phyloP scores from a whole-genome alignment of 2,113 vertebrate species.

The Varanus komodoensis region DNA sequence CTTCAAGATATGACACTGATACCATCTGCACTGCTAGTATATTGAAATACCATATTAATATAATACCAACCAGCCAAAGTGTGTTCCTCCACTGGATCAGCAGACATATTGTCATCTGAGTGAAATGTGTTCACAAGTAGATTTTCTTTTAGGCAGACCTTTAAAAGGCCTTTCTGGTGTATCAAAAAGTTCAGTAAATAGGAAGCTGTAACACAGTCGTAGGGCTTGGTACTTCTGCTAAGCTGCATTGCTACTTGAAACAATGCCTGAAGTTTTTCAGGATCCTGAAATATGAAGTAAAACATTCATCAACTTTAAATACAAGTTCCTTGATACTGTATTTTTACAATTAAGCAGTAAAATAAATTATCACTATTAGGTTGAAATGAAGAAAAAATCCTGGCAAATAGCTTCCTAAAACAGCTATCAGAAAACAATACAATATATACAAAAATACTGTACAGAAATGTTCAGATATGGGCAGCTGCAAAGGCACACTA shows the following conservation, averaged over 20 bases:
- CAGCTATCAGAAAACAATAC: background rate
- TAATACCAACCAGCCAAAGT: constrained; percentile 83
- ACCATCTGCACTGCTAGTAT: background rate
- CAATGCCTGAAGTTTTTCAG: constrained; percentile 72
- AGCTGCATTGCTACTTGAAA: constrained; percentile 89
- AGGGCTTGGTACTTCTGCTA: constrained; percentile 93
- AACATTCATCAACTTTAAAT: background rate
- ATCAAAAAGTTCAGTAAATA: constrained; percentile 89
- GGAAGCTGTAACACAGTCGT: constrained; percentile 92
- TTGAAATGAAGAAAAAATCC: background rate
- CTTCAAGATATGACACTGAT: background rate
- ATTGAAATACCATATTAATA: background rate
- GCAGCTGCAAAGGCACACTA: background rate
- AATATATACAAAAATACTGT: background rate
- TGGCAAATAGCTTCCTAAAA: background rate
- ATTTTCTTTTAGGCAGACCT: constrained; percentile 66
- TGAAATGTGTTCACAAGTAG: constrained; percentile 1
- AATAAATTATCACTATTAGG: background rate
- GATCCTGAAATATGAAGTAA: constrained; percentile 71
- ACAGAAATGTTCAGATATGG: background rate
- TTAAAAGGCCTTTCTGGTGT: constrained; percentile 77
- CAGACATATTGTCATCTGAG: constrained; percentile 24
- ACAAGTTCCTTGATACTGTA: background rate
- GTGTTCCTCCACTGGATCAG: constrained; percentile 83
- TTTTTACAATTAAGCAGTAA: background rate